Percentiles rank a stretch among this genome's conserved stretches.
phyloP scores from a whole-genome alignment of 2,888 invertebrate species.

The Phortica okadai region DNA sequence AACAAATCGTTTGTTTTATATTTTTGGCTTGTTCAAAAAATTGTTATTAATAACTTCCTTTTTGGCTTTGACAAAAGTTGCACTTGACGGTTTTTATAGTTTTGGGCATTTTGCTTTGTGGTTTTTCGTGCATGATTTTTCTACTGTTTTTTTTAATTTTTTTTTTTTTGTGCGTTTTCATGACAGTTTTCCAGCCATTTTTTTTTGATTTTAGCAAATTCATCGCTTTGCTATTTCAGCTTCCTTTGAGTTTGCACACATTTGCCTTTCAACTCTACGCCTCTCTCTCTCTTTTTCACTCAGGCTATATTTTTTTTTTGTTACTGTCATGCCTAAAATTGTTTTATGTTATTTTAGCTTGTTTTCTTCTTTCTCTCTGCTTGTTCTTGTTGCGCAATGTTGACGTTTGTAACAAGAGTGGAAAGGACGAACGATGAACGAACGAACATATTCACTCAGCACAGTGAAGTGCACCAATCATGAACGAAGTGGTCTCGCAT shows the following conservation, averaged over 20 bases:
- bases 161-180: background rate
- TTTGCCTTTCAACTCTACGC: background rate
- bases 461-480: no score
- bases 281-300: background rate
- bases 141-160: background rate
- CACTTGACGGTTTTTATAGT: background rate
- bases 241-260: background rate
- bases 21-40: background rate
- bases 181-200: background rate
- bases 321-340: constrained; percentile 9
- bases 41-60: background rate
- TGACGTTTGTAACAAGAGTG: constrained; percentile 36
- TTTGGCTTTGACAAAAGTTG: background rate
- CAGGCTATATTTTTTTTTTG: background rate
- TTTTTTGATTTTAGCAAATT: background rate
- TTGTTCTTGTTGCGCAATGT: constrained; percentile 34
- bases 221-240: background rate
- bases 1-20: no score
- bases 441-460: no score
- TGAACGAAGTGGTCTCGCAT: background rate
- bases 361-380: background rate
- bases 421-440: background rate
- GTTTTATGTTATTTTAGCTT: background rate
- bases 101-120: background rate
- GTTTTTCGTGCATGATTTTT: background rate